A percentile compares a stretch with the other conserved stretches of the same genome.
Evolutionary conservation across 2,888 invertebrate genomes (phyloP).

Genomic region (Gortyna flavago): DNA sequence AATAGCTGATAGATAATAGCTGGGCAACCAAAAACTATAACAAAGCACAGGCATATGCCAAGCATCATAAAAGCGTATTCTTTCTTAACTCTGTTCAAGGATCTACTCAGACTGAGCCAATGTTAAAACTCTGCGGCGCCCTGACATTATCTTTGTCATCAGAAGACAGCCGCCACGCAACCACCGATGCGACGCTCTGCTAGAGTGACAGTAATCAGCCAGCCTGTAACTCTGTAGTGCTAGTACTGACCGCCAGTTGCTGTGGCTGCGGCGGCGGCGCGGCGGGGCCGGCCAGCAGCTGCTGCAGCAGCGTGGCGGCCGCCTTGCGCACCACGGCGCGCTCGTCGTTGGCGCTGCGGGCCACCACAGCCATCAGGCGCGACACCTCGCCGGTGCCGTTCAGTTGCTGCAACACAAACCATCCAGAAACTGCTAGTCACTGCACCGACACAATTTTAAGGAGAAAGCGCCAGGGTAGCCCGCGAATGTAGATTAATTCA

Average conservation of each 20-base stretch:
- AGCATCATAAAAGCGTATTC: too few relatives aligned
- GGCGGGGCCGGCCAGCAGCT: constrained; percentile 68
- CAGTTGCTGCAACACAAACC: constrained; percentile 24
- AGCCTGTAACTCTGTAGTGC: background rate
- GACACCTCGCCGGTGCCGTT: constrained; percentile 76
- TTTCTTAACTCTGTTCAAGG: too few relatives aligned
- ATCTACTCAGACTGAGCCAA: too few relatives aligned
- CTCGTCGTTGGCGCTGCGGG: constrained; percentile 63
- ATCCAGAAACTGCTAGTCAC: background rate
- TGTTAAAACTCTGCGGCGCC: too few relatives aligned
- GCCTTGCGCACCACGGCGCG: constrained; percentile 78
- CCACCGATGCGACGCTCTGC: too few relatives aligned
- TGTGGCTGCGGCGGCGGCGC: constrained; percentile 48
- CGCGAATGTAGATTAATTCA: background rate
- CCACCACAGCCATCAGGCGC: constrained; percentile 78
- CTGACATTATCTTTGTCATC: too few relatives aligned
- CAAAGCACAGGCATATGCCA: background rate
- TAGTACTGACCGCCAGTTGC: constrained; percentile 70
- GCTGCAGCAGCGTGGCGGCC: constrained; percentile 79
- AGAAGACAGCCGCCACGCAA: too few relatives aligned
- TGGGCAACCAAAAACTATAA: background rate
- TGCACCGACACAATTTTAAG: background rate
- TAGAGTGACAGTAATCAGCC: too few relatives aligned
- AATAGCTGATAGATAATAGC: too few relatives aligned
- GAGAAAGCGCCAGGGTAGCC: background rate